Conservation (phyloP, 1,140 invertebrate genomes). For the Drosophila rufa region DNA sequence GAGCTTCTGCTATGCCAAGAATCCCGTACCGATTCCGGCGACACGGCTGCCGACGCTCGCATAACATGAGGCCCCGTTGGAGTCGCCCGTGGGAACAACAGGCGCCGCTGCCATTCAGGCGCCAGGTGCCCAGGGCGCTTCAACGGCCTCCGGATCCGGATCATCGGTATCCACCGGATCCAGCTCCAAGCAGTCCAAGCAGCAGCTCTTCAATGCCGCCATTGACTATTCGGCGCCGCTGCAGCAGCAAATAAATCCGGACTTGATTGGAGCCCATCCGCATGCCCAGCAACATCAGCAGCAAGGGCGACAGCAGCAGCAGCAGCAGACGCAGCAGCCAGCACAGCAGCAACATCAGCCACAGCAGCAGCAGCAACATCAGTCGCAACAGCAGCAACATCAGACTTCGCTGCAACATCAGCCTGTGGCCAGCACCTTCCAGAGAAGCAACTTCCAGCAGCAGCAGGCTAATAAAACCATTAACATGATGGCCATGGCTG, state of each 20-base stretch:
- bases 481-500: constrained; percentile 67
- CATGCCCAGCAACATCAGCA: constrained; percentile 81
- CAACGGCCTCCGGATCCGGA: constrained; percentile 53
- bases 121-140: constrained; percentile 53
- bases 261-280: constrained; percentile 81
- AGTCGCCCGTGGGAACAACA: constrained; percentile 64
- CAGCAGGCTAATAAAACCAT: constrained; percentile 53
- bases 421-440: constrained; percentile 22
- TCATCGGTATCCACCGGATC: constrained; percentile 3
- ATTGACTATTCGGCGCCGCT: constrained; percentile 82
- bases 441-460: constrained; percentile 47
- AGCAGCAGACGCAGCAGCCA: constrained; percentile 41
- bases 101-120: constrained; percentile 37
- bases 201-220: constrained; percentile 72
- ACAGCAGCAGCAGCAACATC: constrained; percentile 28
- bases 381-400: constrained; percentile 35
- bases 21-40: constrained; percentile 88
- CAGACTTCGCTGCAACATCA: constrained; percentile 38
- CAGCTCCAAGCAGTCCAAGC: constrained; percentile 43
- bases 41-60: constrained; percentile 90
- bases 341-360: constrained; percentile 36
- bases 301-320: constrained; percentile 68
- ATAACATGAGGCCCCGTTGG: constrained; percentile 92
- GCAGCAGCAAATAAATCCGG: constrained; percentile 81
- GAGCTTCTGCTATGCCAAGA: constrained; percentile 91